Evolutionary conservation across 2,797 vertebrate species (phyloP), one percentile per base, ranked within the genome.

Genomic region (Phoeniculus purpureus): DNA sequence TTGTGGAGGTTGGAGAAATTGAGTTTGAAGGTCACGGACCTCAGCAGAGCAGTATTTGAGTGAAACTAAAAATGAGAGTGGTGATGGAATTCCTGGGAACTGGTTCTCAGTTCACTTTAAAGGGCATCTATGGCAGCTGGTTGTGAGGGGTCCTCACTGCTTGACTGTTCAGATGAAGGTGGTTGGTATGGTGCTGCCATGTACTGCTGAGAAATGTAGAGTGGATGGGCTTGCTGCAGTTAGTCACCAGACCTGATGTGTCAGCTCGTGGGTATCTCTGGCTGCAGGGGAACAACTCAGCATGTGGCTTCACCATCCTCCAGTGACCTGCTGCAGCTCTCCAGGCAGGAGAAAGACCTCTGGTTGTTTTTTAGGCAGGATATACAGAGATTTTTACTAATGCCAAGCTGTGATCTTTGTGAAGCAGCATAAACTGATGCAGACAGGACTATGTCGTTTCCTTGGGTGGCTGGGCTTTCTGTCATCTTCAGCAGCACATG

Each of bases 241-340:
- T 47, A 9, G 31, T 86, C 67, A 31, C 75, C 74, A 61, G 73
- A 52, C 54, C 87, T 58, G 77, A 62, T 75, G 82, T 73, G 66
- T 54, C 89, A 90, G 80, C 92, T 94, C 56, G 4, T 18, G 60
- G 73, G 32, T 72, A 72, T 29, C 81, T 64, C 64, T 84, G 50
- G 21, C 82, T 85, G 89, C 85, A 55, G 91, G 73, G n/a, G 54
- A 5, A 61, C 68, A 65, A 6, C 79, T 85, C 68, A 34, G 70
- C 31, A 6, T 60, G 66, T 62, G 61, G 52, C 54, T 80, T 72
- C 74, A 5, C 75, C 56, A 56, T 78, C 73, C 2, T 20, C 37
- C 12, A 21, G 58, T 55, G 89, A 60, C 74, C 52, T 68, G 34
- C 62, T 83, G 47, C 81, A 55, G 58, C 52, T 75, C 54, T 76